Conservation (phyloP, 1,140 invertebrate genomes). For the Mesaphorura yosii region DNA sequence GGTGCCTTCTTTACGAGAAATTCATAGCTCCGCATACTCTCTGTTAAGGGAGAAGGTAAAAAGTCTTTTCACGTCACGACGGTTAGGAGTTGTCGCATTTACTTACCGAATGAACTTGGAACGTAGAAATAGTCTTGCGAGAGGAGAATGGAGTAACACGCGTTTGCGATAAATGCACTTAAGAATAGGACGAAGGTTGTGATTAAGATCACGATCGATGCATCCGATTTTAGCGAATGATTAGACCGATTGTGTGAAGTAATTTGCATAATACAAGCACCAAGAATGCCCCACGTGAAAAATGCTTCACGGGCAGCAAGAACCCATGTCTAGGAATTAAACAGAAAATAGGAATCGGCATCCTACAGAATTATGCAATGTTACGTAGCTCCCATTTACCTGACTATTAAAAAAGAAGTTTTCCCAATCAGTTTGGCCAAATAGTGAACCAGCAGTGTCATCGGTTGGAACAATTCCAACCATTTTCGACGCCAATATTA, state of each 20-base stretch:
- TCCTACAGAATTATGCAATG: background rate
- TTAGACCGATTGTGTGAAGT: slow-evolving; percentile 59
- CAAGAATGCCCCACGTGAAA: slow-evolving; percentile 77
- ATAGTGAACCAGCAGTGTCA: slow-evolving; percentile 49
- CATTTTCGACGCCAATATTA: slow-evolving; percentile 59
- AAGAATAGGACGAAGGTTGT: slow-evolving; percentile 62
- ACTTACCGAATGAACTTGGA: slow-evolving; percentile 72
- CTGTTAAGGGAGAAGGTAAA: slow-evolving; percentile 41
- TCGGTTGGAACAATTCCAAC: slow-evolving; percentile 55
- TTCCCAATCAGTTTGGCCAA: slow-evolving; percentile 61
- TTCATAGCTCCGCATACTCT: slow-evolving; percentile 56
- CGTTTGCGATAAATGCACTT: slow-evolving; percentile 63
- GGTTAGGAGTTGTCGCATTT: background rate
- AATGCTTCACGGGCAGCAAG: slow-evolving; percentile 77
- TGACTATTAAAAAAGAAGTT: slow-evolving; percentile 72
- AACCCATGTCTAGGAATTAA: slow-evolving; percentile 53
- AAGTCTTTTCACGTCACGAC: background rate
- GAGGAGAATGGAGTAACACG: slow-evolving; percentile 61
- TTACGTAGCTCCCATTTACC: slow-evolving; percentile 36
- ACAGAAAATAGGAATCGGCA: slow-evolving; percentile 1
- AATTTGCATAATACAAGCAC: slow-evolving; percentile 68
- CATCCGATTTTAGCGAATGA: slow-evolving; percentile 60
- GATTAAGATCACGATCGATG: slow-evolving; percentile 60
- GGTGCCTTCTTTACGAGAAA: slow-evolving; percentile 46
- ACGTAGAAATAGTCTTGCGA: slow-evolving; percentile 58